Base-by-base conservation (phyloP, 2,888 invertebrate genomes). In the Tryphoninae sp. region DNA sequence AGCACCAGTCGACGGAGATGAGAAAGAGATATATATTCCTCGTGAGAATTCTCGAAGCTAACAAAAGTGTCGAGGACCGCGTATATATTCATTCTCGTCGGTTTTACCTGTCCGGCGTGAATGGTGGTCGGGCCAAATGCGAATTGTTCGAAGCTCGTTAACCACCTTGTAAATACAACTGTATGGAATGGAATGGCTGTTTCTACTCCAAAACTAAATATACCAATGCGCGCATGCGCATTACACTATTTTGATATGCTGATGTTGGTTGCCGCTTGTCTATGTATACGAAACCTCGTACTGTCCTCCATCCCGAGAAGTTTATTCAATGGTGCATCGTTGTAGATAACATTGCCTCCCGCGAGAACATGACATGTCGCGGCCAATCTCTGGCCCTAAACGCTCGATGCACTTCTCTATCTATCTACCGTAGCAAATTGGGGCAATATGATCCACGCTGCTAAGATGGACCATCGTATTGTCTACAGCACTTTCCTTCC, bases 81-180 rank as follows among this genome's bases (percentile, higher is more conserved):
- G 11, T 45, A 16, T 22, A 62, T 74, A 55, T 80, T 53, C 19
- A 62, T 79, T 74, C 76, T 13, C 81, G 62, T 72, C 26, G 61
- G 76, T 78, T 81, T 81, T 71, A 81, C 69, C 73, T 77, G 81
- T 69, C 81, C 11, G 55, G 33, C 62, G 62, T 64, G 65, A 77
- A 55, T 68, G 67, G 62, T 76, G n/a, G 72, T 51, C 68, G 62
- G n/a, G 42, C 76, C 58, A 68, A 82, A 76, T 76, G 68, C 79
- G 76, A 79, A 82, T 82, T 79, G 82, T 79, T 82, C 73, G 78
- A 45, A 79, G 62, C 76, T 79, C 82, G 79, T 79, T 76, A 79
- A 79, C 75, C 72, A 72, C 72, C 71, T 75, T 76, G 75, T 82
- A 82, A 82, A 79, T 82, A 67, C 78, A 55, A 33, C 55, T 55